Evolutionary conservation across 2,113 vertebrate genomes (phyloP).

Genomic region (Tachycineta bicolor): DNA sequence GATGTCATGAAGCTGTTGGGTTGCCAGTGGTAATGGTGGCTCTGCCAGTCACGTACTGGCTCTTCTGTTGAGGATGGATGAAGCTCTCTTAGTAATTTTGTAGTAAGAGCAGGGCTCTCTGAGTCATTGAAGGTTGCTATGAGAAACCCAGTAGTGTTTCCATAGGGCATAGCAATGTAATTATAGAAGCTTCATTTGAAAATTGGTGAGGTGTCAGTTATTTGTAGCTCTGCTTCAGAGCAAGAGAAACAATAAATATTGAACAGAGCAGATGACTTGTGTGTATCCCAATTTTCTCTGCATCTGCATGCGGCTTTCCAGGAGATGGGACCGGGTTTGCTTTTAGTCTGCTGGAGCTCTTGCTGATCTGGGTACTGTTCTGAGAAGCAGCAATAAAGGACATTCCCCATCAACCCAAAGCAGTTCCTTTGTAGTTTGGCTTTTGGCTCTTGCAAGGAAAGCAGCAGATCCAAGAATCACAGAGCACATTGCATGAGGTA

Average conservation of each 20-base stretch:
- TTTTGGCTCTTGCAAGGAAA: conserved; percentile 2
- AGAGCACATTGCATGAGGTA: background rate
- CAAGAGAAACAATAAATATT: background rate
- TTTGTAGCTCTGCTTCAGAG: conserved; percentile 1
- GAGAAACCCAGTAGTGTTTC: conserved; percentile 24
- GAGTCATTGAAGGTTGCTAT: conserved; percentile 6
- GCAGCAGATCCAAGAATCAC: background rate
- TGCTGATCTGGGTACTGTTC: background rate
- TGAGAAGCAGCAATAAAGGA: background rate
- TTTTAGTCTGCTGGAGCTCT: background rate
- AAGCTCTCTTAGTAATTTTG: background rate
- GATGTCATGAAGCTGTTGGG: background rate
- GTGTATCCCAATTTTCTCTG: background rate
- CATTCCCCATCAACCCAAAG: background rate
- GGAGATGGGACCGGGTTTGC: background rate
- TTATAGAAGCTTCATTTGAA: conserved; percentile 2
- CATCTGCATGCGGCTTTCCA: background rate
- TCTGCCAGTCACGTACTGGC: background rate
- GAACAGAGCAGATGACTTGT: background rate
- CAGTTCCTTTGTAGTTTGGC: background rate
- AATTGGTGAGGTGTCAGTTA: background rate
- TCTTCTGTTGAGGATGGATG: background rate
- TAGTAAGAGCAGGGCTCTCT: background rate
- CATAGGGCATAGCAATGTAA: background rate
- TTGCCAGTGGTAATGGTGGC: background rate